These are phyloP conservation scores for Erinaceus europaeus DNA, from an alignment of 2,113 vertebrate genomes.

Conservation along the genomic window DNA sequence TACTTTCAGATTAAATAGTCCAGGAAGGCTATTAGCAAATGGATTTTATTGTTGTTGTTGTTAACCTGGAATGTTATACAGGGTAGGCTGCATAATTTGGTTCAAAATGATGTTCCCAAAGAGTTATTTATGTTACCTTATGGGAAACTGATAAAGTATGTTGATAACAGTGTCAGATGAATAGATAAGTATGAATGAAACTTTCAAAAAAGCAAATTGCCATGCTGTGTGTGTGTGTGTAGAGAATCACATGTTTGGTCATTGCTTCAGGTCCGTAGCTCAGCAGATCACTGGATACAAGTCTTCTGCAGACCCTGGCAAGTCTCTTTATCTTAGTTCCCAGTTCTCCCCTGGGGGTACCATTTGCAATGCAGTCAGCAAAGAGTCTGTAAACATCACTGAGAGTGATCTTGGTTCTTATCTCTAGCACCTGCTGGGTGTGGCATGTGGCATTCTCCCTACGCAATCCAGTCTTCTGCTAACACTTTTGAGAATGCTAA, in stretches of 20 bases:
- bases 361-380: fast-evolving
- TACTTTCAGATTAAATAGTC: background rate
- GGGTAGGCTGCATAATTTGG: background rate
- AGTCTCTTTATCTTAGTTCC: too few relatives aligned
- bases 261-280: background rate
- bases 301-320: background rate
- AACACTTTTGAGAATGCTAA: background rate
- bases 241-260: background rate
- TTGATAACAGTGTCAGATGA: slow-evolving; percentile 17
- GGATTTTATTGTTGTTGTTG: slow-evolving; percentile 19
- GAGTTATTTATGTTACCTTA: slow-evolving; percentile 41
- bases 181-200: background rate
- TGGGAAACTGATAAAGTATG: slow-evolving; percentile 51
- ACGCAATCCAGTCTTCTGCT: background rate
- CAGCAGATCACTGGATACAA: too few relatives aligned
- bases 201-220: background rate
- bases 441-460: background rate
- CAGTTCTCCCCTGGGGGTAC: background rate
- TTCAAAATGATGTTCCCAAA: slow-evolving; percentile 46
- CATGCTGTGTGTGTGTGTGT: background rate
- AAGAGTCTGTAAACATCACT: background rate
- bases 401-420: background rate
- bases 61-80: slow-evolving; percentile 23
- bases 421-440: background rate
- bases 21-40: background rate